phyloP scores from a whole-genome alignment of 2,797 vertebrate genomes.

The Chelidonichthys spinosus region DNA sequence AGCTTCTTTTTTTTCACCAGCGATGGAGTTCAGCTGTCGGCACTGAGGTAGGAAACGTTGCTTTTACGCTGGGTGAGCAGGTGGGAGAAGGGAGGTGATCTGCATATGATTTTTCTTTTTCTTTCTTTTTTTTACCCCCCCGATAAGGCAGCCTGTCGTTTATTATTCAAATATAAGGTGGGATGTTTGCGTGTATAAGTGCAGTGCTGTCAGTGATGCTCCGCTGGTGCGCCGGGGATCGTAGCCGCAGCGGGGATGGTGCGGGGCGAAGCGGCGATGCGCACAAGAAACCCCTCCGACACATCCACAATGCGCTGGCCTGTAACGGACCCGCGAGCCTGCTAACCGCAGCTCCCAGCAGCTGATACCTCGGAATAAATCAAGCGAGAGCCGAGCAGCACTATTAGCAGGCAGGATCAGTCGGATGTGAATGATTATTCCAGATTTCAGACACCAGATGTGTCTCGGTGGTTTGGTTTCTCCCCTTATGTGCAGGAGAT shows the following conservation, averaged over 20 bases:
- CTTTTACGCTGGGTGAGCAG: slow-evolving; percentile 3
- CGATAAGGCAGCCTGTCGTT: background rate
- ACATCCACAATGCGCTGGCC: slow-evolving; percentile 68
- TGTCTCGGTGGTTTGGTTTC: slow-evolving; percentile 56
- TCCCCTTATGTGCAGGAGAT: slow-evolving; percentile 33
- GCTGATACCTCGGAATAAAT: slow-evolving; percentile 70
- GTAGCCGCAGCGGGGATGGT: slow-evolving; percentile 41
- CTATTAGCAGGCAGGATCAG: slow-evolving; percentile 62
- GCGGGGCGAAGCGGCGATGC: slow-evolving; percentile 46
- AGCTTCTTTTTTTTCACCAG: slow-evolving; percentile 17
- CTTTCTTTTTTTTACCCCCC: too few species aligned
- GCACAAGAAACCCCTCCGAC: slow-evolving; percentile 25
- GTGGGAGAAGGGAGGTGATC: background rate
- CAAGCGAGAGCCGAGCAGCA: slow-evolving; percentile 38
- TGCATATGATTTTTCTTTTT: background rate
- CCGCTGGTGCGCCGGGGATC: slow-evolving; percentile 19
- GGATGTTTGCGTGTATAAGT: slow-evolving; percentile 17
- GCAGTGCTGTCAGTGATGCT: slow-evolving; percentile 37
- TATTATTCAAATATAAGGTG: background rate
- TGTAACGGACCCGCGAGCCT: slow-evolving; percentile 58
- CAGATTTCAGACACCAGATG: slow-evolving; percentile 67
- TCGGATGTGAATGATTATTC: slow-evolving; percentile 71
- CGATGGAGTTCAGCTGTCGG: slow-evolving; percentile 65
- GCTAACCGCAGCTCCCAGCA: slow-evolving; percentile 53
- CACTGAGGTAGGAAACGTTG: slow-evolving; percentile 64